Evolutionary conservation across 2,797 vertebrate genomes (phyloP).

Genomic region (Hoplostethus atlanticus): DNA sequence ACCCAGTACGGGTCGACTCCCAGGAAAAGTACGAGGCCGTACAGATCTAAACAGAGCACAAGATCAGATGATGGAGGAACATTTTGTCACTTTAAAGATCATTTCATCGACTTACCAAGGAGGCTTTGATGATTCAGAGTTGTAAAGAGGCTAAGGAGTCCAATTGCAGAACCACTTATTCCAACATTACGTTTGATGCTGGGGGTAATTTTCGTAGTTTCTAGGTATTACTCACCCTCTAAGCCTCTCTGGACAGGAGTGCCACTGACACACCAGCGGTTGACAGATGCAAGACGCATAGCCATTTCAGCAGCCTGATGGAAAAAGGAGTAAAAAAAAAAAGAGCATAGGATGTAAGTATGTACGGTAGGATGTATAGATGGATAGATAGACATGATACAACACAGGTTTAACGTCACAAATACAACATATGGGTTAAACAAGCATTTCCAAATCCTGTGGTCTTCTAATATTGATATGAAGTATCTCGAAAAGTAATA

Average conservation of each 20-base stretch:
- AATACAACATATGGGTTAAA: not conserved
- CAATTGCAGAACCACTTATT: not conserved
- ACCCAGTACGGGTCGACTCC: slow-evolving; percentile 98
- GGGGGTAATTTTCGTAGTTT: not conserved
- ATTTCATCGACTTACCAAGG: not conserved
- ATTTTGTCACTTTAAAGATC: not conserved
- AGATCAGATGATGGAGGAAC: not conserved
- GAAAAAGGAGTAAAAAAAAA: not conserved
- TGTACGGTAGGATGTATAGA: too few relatives aligned
- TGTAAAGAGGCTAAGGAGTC: not conserved
- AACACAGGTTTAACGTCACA: not conserved
- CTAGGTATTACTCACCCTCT: slow-evolving; percentile 86
- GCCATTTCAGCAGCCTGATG: slow-evolving; percentile 98
- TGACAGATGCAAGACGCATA: slow-evolving; percentile 93
- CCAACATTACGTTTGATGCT: not conserved
- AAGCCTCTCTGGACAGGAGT: slow-evolving; percentile 98
- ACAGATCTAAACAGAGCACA: slow-evolving; percentile 87
- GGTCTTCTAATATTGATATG: too few relatives aligned
- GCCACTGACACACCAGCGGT: slow-evolving; percentile 98
- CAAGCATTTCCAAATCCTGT: not conserved
- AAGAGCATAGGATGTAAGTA: not conserved
- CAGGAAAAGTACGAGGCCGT: slow-evolving; percentile 96
- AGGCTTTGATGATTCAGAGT: not conserved
- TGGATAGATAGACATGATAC: too few relatives aligned
- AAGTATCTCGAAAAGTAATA: too few relatives aligned